Conservation (phyloP, 2,113 vertebrate species). For the Alouatta palliata region DNA sequence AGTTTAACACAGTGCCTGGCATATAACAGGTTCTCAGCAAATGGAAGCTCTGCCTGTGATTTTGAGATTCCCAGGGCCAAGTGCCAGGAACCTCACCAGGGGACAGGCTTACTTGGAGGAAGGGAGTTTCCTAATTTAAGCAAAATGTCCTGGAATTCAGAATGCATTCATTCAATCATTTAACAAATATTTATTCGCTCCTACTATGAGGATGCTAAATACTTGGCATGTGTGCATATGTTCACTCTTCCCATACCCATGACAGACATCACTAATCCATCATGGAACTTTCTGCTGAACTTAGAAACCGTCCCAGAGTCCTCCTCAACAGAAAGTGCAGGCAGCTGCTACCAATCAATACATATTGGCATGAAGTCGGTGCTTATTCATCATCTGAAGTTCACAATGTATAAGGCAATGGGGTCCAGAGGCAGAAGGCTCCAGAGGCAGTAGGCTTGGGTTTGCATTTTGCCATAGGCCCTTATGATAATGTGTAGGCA, state of each 20-base stretch:
- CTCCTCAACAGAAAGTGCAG: neutral
- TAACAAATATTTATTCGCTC: neutral
- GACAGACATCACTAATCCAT: neutral
- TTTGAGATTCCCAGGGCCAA: neutral
- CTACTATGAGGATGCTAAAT: neutral
- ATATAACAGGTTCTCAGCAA: neutral
- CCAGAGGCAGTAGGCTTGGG: neutral
- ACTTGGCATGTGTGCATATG: neutral
- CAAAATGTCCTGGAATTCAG: neutral
- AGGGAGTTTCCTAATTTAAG: neutral
- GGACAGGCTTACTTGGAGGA: neutral
- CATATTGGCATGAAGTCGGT: neutral
- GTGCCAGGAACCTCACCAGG: neutral
- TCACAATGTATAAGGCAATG: neutral
- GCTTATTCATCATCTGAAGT: neutral
- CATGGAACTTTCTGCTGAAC: neutral
- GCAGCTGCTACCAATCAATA: neutral
- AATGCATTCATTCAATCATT: conserved; percentile 4
- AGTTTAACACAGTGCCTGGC: neutral
- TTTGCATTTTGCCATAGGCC: neutral
- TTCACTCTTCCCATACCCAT: neutral
- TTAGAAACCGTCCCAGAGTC: neutral
- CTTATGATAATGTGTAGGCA: neutral
- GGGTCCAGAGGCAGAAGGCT: neutral
- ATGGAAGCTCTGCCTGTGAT: neutral